Base-by-base conservation (phyloP, 2,888 invertebrate species). In the Orchesella flavescens region DNA sequence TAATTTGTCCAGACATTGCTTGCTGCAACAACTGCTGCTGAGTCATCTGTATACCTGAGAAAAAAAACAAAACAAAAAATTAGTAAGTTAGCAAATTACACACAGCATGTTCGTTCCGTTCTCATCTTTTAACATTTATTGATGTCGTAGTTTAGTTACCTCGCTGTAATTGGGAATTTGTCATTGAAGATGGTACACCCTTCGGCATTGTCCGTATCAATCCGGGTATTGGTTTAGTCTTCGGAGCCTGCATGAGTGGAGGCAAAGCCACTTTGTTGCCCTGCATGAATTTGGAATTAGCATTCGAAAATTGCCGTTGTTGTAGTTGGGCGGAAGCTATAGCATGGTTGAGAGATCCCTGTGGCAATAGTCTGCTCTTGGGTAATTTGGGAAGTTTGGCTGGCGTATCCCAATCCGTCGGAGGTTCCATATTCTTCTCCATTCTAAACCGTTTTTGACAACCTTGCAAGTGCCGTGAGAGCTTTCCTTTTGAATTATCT, bases 391-490 rank as follows among this genome's bases (percentile, higher is more conserved):
- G 96, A 91, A 97, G 96, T 91, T 97, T 97, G 4, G 97, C 97
- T 0, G 97, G 97, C 0, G 96, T 96, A 89, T 97, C 97, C 95
- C 96, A 97, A 89, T 97, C 97, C 0, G 93, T 91, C 0, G 97
- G 95, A 5, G 97, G 97, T 87, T 95, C 94, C 88, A 91, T 92
- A 91, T 98, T 97, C 65, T 93, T 91, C 87, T 96, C 96, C 0
- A 96, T 94, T 90, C 95, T 94, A 91, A 96, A 97, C 90, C 96
- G 95, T 90, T 97, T 96, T 59, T 94, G 93, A 90, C 98, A 98
- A 1, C 96, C 94, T 84, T 95, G 93, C 87, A 95, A 92, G 91
- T 98, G 98, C 55, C 97, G 93, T 0, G 95, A 95, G 88, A 97
- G 91, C 90, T 97, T 97, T 43, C 95, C 95, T 91, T 96, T 97